A percentile compares a stretch with the other conserved stretches of the same genome.
Evolutionary conservation across 2,888 invertebrate species (phyloP).

Genomic region (Cosmopolites sordidus): DNA sequence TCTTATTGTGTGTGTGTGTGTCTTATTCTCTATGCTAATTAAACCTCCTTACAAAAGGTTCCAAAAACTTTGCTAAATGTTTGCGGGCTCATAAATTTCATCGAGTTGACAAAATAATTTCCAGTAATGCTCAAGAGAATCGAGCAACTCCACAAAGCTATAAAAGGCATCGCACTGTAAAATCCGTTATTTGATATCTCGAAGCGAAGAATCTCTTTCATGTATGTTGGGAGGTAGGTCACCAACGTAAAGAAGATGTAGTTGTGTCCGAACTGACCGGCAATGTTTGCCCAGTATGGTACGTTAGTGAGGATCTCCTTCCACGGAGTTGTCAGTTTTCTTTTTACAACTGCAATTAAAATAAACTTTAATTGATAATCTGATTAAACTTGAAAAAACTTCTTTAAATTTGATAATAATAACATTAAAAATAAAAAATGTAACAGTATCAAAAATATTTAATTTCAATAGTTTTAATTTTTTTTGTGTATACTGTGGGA

Average conservation of each 20-base stretch:
- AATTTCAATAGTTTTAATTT: no score
- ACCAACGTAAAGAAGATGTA: constrained; percentile 70
- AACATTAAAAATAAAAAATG: no score
- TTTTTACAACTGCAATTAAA: not conserved
- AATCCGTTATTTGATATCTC: constrained; percentile 58
- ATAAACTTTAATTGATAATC: no score
- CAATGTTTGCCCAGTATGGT: constrained; percentile 9
- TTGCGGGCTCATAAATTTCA: constrained; percentile 9
- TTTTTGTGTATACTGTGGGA: no score
- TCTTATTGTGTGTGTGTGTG: no score
- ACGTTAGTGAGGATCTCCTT: not conserved
- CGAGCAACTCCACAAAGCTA: constrained; percentile 11
- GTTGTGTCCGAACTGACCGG: constrained; percentile 67
- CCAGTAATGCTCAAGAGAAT: constrained; percentile 10
- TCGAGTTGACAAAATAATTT: constrained; percentile 1
- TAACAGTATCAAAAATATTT: no score
- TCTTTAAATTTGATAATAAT: no score
- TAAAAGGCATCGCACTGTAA: constrained; percentile 7
- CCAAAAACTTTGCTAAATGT: constrained; percentile 15
- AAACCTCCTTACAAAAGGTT: constrained; percentile 18
- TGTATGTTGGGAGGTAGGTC: constrained; percentile 59
- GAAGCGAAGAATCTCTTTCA: constrained; percentile 48
- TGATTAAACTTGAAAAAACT: no score
- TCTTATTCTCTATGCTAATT: no score
- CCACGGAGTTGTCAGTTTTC: constrained; percentile 14